Conservation (phyloP, 1,140 invertebrate genomes). For the Cotesia typhae region DNA sequence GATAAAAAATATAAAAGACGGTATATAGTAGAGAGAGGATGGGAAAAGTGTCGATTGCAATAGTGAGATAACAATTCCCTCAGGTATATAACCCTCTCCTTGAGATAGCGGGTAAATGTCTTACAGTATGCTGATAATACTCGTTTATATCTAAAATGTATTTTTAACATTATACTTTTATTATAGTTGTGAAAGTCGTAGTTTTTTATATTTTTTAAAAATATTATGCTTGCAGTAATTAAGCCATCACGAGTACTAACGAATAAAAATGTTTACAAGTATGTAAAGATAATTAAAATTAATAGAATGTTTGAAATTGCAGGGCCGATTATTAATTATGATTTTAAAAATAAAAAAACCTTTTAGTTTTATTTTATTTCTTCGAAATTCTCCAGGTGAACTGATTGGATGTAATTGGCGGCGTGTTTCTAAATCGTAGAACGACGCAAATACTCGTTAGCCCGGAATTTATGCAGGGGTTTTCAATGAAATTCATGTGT, state of each 20-base stretch:
- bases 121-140: conserved; percentile 14
- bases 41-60: conserved; percentile 24
- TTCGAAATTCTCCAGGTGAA: background rate
- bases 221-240: background rate
- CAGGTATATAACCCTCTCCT: no score
- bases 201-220: no score
- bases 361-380: background rate
- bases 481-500: conserved; percentile 31
- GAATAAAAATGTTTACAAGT: background rate
- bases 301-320: background rate
- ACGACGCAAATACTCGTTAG: conserved; percentile 35
- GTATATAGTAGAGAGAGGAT: conserved; percentile 9
- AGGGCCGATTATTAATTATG: background rate
- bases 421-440: conserved; percentile 30
- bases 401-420: conserved; percentile 25
- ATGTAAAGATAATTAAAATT: background rate
- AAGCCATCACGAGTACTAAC: background rate
- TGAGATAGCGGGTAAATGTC: no score
- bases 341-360: no score
- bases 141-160: background rate
- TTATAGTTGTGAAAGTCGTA: background rate
- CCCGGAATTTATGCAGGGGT: conserved; percentile 30
- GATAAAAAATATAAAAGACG: background rate
- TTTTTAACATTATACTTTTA: conserved; percentile 5
- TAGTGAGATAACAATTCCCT: conserved; percentile 12